These are phyloP conservation scores for Thalassarche chlororhynchos DNA, from an alignment of 2,113 vertebrate species.

Conservation along the genomic window DNA sequence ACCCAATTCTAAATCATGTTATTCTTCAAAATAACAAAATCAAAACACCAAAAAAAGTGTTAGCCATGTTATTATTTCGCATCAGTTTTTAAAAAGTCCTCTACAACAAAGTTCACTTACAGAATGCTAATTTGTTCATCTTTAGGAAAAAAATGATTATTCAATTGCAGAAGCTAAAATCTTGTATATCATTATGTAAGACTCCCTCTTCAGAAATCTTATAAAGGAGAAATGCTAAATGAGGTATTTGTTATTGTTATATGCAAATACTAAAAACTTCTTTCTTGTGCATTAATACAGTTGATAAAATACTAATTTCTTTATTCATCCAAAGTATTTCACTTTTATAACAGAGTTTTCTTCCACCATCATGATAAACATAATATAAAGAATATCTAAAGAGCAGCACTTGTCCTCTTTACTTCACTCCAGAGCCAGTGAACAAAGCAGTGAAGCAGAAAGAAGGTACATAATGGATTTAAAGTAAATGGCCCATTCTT, in stretches of 20 bases:
- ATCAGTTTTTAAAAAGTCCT: neutral
- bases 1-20: conserved; percentile 12
- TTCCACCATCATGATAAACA: conserved; percentile 35
- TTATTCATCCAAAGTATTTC: neutral
- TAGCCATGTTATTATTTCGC: neutral
- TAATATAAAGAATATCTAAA: conserved; percentile 65
- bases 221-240: neutral
- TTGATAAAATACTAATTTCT: neutral
- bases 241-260: neutral
- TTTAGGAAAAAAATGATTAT: neutral
- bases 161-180: neutral
- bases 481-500: conserved; percentile 81
- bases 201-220: conserved; percentile 2
- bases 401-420: conserved; percentile 68
- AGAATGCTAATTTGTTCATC: neutral
- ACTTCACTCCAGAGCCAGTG: conserved; percentile 72
- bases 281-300: neutral
- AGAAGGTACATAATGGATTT: conserved; percentile 79
- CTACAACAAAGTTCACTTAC: neutral
- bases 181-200: neutral
- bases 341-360: conserved; percentile 8
- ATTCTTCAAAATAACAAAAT: conserved; percentile 20
- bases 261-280: neutral
- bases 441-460: conserved; percentile 83
- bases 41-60: neutral